Evolutionary conservation across 2,888 invertebrate genomes (phyloP).

Genomic region (Lumbricus terrestris): DNA sequence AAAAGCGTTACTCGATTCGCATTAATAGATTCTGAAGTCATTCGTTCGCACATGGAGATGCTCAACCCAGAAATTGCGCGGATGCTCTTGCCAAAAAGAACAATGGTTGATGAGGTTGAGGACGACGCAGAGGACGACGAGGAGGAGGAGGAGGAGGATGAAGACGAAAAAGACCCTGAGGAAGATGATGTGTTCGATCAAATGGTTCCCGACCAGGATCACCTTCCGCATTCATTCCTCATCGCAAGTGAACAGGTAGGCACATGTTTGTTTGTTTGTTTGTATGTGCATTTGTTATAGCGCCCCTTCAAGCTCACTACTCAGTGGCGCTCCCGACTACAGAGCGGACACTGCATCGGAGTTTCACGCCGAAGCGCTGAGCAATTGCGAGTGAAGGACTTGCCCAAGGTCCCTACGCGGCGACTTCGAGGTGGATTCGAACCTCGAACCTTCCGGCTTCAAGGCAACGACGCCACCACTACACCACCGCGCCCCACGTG

Average conservation of each 20-base stretch:
- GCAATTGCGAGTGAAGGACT: too few relatives aligned
- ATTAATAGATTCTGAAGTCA: background rate
- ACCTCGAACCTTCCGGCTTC: too few relatives aligned
- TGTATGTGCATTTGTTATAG: too few relatives aligned
- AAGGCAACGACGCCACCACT: too few relatives aligned
- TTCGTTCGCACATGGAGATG: background rate
- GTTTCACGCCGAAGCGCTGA: too few relatives aligned
- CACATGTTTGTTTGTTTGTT: too few relatives aligned
- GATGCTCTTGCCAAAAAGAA: background rate
- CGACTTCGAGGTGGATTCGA: too few relatives aligned
- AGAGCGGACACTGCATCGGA: too few relatives aligned
- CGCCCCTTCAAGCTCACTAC: too few relatives aligned
- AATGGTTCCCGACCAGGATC: conserved; percentile 20
- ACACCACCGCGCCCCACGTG: too few relatives aligned
- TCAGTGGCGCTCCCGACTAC: too few relatives aligned
- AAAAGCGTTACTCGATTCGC: background rate
- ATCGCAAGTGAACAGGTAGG: background rate
- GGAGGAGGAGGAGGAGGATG: background rate
- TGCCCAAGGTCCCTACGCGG: too few relatives aligned
- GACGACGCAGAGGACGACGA: background rate
- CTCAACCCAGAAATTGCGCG: background rate
- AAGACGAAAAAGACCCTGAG: background rate
- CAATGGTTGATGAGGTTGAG: background rate
- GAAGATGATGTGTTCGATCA: conserved; percentile 13
- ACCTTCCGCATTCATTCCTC: background rate